Conservation (phyloP, 2,797 vertebrate species). For the Eidolon dupreanum region DNA sequence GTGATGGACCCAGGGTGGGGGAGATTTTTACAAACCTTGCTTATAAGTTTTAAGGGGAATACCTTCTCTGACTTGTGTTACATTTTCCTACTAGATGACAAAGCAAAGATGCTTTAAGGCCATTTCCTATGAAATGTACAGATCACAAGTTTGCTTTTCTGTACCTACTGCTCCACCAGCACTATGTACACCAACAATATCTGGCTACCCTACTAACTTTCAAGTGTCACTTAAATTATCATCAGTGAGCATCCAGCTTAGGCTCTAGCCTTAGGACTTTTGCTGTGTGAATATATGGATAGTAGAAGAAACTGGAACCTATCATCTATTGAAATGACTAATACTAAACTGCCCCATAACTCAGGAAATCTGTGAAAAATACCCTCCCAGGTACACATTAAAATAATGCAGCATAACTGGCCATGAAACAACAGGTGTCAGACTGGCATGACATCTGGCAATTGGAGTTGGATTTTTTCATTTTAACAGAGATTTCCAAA, state of each 20-base stretch:
- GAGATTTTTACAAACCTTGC: not conserved
- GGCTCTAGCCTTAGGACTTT: not conserved
- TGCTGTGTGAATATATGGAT: not conserved
- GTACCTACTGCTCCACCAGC: not conserved
- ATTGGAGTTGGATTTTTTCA: not conserved
- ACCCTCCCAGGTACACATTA: not conserved
- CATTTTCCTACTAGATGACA: not conserved
- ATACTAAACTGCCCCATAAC: not conserved
- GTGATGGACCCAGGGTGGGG: not conserved
- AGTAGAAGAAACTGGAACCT: not conserved
- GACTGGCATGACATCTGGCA: not conserved
- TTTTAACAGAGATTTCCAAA: not conserved
- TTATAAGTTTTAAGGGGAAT: too few species aligned
- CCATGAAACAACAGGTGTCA: not conserved
- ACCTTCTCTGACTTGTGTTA: not conserved
- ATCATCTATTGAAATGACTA: not conserved
- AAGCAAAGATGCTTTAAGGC: not conserved
- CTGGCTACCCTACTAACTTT: not conserved
- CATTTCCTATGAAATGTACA: not conserved
- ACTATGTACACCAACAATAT: not conserved
- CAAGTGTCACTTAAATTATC: not conserved
- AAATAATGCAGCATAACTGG: not conserved
- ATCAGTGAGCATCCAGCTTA: not conserved
- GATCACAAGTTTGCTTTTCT: slow-evolving; percentile 37
- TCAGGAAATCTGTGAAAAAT: not conserved